Conservation (phyloP, 2,113 vertebrate genomes). For the Gallinago paraguaiae region DNA sequence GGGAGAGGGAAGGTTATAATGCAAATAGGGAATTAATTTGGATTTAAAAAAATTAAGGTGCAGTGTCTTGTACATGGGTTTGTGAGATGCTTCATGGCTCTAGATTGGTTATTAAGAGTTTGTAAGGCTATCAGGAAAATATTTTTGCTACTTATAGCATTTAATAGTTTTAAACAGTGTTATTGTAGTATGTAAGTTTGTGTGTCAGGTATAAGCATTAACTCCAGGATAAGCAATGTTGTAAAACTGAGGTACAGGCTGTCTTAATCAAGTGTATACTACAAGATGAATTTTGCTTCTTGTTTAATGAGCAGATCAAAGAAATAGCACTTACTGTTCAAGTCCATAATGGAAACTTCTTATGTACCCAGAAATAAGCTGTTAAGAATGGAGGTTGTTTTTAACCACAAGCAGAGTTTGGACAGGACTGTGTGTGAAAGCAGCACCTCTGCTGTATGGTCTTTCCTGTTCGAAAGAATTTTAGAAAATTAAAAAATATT, state of each 20-base stretch:
- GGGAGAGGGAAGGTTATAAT: accelerated
- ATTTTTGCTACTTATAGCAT: neutral
- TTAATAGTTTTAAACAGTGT: neutral
- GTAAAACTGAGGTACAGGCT: neutral
- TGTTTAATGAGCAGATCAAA: neutral
- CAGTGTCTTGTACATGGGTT: neutral
- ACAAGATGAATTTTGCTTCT: neutral
- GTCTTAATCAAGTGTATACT: neutral
- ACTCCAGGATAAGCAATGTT: neutral
- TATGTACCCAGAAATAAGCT: neutral
- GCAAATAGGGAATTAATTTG: neutral
- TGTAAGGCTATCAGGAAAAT: neutral
- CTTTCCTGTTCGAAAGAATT: neutral
- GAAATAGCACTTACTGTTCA: neutral
- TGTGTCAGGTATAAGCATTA: neutral
- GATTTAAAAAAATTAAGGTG: neutral
- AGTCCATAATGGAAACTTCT: neutral
- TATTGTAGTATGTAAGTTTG: accelerated
- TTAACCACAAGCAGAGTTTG: neutral
- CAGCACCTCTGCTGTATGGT: neutral
- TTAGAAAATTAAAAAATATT: neutral
- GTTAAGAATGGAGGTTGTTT: neutral
- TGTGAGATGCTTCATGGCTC: neutral
- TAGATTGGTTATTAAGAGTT: neutral
- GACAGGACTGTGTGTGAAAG: neutral